Evolutionary conservation across 2,888 invertebrate species (phyloP), one percentile per base, ranked within the genome.

Genomic region (Priocnemis perturbator): DNA sequence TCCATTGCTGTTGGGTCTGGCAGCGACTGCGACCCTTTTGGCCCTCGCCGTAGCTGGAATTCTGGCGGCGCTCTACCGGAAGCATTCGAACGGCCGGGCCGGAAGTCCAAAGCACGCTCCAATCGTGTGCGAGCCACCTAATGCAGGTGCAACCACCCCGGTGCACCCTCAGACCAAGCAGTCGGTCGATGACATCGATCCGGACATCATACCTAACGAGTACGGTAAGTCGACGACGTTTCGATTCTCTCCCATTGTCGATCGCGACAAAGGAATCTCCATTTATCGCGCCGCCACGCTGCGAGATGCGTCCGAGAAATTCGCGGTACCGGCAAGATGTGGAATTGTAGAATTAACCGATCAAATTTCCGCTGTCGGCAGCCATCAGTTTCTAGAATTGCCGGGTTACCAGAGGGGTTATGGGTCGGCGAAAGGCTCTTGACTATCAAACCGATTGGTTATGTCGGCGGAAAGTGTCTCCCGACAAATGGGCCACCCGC

Each of bases 151-250:
- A 89, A 76, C 90, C 82, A 86, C 86, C 77, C 82, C 87, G 80
- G 80, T 86, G 78, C 90, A 89, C 89, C 85, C 92, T 87, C 86
- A 90, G 89, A 89, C 91, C 87, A 91, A 91, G 88, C 90, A 92
- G 86, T 79, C 79, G 88, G 89, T 89, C 63, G 94, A 94, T 81
- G 95, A 95, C 85, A 94, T 95, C 62, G 96, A 96, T 90, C 96
- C 96, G 57, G 96, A 96, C 89, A 95, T 96, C 83, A 96, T 96
- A 90, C 94, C 96, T 78, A 95, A 95, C 91, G 94, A 96, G 90
- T 95, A 96, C 90, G 96, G 96, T 96, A 85, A 92, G 93, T 89
- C 44, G 26, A 64, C 69, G 60, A 57, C 57, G 71, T 65, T 67
- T 50, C 67, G 65, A 76, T 74, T 69, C 52, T 64, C 61, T 50